Base-by-base conservation (phyloP, 2,888 invertebrate genomes). In the Prenolepis imparis region DNA sequence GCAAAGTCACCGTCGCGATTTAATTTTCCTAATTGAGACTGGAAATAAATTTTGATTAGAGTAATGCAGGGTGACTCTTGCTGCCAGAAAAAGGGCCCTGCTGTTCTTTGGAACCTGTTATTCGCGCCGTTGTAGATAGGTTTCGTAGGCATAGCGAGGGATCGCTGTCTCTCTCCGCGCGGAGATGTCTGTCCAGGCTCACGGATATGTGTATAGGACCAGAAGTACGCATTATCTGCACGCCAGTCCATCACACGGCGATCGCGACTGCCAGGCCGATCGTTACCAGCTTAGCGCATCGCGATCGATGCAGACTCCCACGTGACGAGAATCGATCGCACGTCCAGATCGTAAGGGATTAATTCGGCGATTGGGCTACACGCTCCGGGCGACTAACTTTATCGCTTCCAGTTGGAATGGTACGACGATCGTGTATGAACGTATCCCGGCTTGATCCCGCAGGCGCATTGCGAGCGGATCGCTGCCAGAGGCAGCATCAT, bases 311-410 rank as follows among this genome's bases (percentile, higher is more conserved):
- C 59, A 24, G 44, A 21, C 59, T 78, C 70, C 24, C 24, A 21
- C 28, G 41, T 72, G 78, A 72, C 72, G 78, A 80, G 59, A 18
- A 72, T 80, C 78, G 78, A 80, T 80, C 72, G 78, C 36, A 36
- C n/a, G 59, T 72, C 32, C 57, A 44, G 59, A 80, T 72, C 72
- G 72, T 80, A 61, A 72, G 78, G 78, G 78, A 80, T 80, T 80
- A 80, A 48, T 44, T 59, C n/a, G 44, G 5, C 59, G 78, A 72
- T 80, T 72, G 44, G 36, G 44, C 57, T 78, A 44, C 72, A 72
- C 36, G 78, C 70, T 72, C 8, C 78, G 36, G 44, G 18, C 59
- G 28, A 59, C 78, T 61, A 80, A 80, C 78, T 80, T 80, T 59
- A 59, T 61, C 78, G 78, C 78, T 80, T 72, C 59, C 59, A 61